phyloP scores from a whole-genome alignment of 92 coral and sea anemone species.

The Porites lobata region DNA sequence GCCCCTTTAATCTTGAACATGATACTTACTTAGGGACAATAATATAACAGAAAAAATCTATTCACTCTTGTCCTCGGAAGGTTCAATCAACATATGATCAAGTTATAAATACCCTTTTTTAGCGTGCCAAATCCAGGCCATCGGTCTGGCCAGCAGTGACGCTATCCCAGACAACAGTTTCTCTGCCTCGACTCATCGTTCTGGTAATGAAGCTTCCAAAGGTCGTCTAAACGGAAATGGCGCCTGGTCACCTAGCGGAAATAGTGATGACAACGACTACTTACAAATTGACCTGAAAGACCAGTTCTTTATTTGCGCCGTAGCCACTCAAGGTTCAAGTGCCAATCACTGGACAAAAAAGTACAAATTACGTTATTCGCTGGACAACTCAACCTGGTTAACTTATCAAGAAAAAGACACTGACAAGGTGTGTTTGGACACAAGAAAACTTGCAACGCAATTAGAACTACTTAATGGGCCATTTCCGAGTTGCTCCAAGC shows the following conservation, averaged over 20 bases:
- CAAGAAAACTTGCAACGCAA: too few relatives aligned
- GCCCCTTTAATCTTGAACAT: too few relatives aligned
- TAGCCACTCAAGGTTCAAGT: constrained; percentile 22
- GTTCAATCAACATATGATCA: too few relatives aligned
- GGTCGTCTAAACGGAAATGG: constrained; percentile 5
- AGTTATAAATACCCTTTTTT: neutral
- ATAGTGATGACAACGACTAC: neutral
- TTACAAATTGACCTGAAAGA: constrained; percentile 25
- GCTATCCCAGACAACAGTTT: constrained; percentile 3
- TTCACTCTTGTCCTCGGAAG: too few relatives aligned
- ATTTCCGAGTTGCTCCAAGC: too few relatives aligned
- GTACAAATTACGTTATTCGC: constrained; percentile 49
- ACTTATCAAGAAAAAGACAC: constrained; percentile 47
- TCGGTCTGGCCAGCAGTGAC: constrained; percentile 22
- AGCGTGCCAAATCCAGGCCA: constrained; percentile 23
- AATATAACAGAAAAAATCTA: too few relatives aligned
- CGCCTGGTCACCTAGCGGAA: neutral
- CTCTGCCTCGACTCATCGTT: neutral
- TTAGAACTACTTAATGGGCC: too few relatives aligned
- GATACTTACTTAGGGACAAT: too few relatives aligned
- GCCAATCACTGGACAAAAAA: neutral
- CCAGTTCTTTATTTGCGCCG: constrained; percentile 39
- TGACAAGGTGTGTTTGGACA: constrained; percentile 30
- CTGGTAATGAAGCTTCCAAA: neutral
- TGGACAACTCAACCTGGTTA: constrained; percentile 41